A percentile compares a stretch with the other conserved stretches of the same genome.
Conservation (phyloP, 1,140 invertebrate genomes). For the Drosophila hydei region DNA sequence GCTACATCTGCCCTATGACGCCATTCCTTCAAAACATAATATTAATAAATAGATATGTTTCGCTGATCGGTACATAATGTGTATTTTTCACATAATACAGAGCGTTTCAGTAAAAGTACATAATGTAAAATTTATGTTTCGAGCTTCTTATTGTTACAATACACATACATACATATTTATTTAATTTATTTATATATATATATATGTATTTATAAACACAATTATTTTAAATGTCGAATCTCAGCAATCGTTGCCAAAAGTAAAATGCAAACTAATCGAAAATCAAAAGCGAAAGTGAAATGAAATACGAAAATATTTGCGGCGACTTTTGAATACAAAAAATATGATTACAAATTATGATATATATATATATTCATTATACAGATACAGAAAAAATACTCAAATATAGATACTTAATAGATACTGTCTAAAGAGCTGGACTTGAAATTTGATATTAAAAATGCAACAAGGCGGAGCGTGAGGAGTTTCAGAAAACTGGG, state of each 20-base stretch:
- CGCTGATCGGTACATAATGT: conserved; percentile 58
- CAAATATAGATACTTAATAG: conserved; percentile 60
- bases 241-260: conserved; percentile 32
- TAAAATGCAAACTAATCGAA: conserved; percentile 34
- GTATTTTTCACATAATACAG: conserved; percentile 77
- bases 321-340: conserved; percentile 44
- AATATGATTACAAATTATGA: conserved; percentile 18
- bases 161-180: conserved; percentile 52
- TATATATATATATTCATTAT: conserved; percentile 43
- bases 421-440: conserved; percentile 69
- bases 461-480: conserved; percentile 52
- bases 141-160: conserved; percentile 74
- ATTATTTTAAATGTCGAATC: conserved; percentile 65
- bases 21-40: neutral
- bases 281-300: conserved; percentile 21
- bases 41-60: neutral
- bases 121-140: conserved; percentile 68
- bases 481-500: conserved; percentile 14
- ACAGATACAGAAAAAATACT: conserved; percentile 71
- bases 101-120: conserved; percentile 62
- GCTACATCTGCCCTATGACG: too few relatives aligned
- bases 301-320: conserved; percentile 37
- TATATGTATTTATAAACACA: conserved; percentile 61
- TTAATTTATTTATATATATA: conserved; percentile 22
- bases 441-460: conserved; percentile 32